phyloP scores from a whole-genome alignment of 2,797 vertebrate species.

The Allobates femoralis region DNA sequence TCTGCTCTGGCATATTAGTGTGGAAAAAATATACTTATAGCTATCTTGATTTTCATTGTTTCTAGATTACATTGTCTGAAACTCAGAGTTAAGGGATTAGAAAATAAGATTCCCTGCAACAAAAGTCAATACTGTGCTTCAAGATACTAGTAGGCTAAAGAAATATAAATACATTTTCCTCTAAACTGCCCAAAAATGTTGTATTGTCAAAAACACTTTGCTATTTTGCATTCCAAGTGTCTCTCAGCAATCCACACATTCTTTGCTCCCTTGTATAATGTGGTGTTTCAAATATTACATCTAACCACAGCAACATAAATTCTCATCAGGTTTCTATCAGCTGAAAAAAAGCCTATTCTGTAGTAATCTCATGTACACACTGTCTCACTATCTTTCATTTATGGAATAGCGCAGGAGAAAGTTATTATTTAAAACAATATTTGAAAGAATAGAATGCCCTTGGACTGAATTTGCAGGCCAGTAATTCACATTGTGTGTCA shows the following conservation, averaged over 20 bases:
- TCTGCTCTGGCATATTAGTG: not conserved
- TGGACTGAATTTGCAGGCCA: conserved; percentile 56
- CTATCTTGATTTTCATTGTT: conserved; percentile 25
- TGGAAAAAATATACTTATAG: conserved; percentile 5
- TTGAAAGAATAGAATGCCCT: conserved; percentile 62
- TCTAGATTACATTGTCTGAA: conserved; percentile 10
- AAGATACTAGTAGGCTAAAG: conserved; percentile 25
- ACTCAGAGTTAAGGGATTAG: conserved; percentile 27
- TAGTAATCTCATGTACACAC: conserved; percentile 64
- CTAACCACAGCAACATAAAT: conserved; percentile 58
- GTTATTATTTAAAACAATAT: conserved; percentile 65
- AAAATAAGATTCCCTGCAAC: conserved; percentile 30
- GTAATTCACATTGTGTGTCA: conserved; percentile 48
- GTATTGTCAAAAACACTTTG: conserved; percentile 41
- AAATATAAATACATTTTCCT: conserved; percentile 51
- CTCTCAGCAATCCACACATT: conserved; percentile 46
- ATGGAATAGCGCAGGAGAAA: conserved; percentile 61
- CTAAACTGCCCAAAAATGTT: conserved; percentile 39
- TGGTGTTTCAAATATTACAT: conserved; percentile 50
- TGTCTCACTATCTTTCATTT: conserved; percentile 63
- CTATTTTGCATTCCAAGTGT: conserved; percentile 49
- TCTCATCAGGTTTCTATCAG: conserved; percentile 63
- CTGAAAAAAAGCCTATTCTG: conserved; percentile 58
- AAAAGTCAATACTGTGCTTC: conserved; percentile 45
- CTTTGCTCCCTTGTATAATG: conserved; percentile 49